Base-by-base conservation (phyloP, 2,888 invertebrate genomes). In the Lasioglossum villosulum region DNA sequence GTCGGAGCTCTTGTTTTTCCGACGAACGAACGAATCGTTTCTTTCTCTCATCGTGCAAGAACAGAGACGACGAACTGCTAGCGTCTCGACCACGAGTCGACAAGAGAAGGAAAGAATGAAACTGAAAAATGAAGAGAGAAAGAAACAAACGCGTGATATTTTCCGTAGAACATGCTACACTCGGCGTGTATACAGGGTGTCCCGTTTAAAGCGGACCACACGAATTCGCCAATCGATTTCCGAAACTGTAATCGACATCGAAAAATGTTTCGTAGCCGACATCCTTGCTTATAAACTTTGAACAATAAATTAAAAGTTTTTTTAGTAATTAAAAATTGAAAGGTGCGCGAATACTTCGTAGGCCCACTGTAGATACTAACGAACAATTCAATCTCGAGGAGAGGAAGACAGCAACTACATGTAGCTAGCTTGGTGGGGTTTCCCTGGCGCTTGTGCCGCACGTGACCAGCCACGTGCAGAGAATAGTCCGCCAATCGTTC, bases 391-490 rank as follows among this genome's bases (percentile, higher is more conserved):
- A 86, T 86, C 75, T 72, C 72, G 77, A 75, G 68, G 75, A 82
- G 80, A 82, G 78, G 68, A 88, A 74, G 80, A 83, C 79, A 56
- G 71, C 59, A 56, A 48, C 12, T 16, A 45, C 45, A 45, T 45
- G 23, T 16, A 71, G 87, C 52, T 52, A 42, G 37, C 78, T n/a
- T 70, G 81, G 86, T 73, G 87, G 84, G 84, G 82, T 82, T 87
- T 71, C 68, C 72, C 71, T 82, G 87, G 77, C 82, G 75, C 86
- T 79, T 68, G 59, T 63, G 82, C 86, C 80, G 83, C 90, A 91
- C 90, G 90, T 88, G 88, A 87, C 86, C 75, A 73, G 83, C 83
- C 91, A 90, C 90, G 92, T 92, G 91, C 87, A 86, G 78, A 37
- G 76, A 84, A 86, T 83, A 78, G 81, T 83, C 80, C 74, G 78